A percentile compares a stretch with the other conserved stretches of the same genome.
Conservation (phyloP, 2,888 invertebrate species). For the Ormyrus thymus region DNA sequence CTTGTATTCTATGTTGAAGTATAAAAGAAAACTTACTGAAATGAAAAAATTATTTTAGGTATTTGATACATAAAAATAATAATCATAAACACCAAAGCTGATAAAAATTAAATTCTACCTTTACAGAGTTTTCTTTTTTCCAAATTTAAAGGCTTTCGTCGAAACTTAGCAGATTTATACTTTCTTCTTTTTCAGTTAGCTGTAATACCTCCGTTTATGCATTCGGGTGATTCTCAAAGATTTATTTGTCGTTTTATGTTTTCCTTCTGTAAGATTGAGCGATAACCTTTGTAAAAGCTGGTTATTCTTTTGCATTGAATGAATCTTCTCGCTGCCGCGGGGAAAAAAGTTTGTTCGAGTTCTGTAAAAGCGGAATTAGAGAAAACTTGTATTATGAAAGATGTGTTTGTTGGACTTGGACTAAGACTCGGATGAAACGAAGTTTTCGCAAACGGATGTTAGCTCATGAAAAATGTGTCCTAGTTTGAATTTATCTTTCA, state of each 20-base stretch:
- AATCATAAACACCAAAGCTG: no score
- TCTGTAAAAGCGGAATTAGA: slow-evolving; percentile 19
- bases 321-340: neutral
- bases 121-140: no score
- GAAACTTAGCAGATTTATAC: no score
- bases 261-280: neutral
- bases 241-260: slow-evolving; percentile 10
- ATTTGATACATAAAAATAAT: no score
- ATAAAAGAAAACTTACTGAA: no score
- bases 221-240: neutral
- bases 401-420: slow-evolving; percentile 25
- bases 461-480: slow-evolving; percentile 28
- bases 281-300: neutral
- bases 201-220: no score
- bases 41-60: no score
- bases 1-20: no score
- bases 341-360: slow-evolving; percentile 20
- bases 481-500: slow-evolving; percentile 26
- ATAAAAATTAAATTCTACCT: no score
- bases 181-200: no score
- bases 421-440: neutral
- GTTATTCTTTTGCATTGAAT: slow-evolving; percentile 13
- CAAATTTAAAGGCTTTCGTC: no score
- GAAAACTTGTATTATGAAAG: slow-evolving; percentile 25
- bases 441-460: slow-evolving; percentile 22